These are phyloP conservation scores for Beris chalybata DNA, from an alignment of 2,888 invertebrate genomes.

Conservation along the genomic window DNA sequence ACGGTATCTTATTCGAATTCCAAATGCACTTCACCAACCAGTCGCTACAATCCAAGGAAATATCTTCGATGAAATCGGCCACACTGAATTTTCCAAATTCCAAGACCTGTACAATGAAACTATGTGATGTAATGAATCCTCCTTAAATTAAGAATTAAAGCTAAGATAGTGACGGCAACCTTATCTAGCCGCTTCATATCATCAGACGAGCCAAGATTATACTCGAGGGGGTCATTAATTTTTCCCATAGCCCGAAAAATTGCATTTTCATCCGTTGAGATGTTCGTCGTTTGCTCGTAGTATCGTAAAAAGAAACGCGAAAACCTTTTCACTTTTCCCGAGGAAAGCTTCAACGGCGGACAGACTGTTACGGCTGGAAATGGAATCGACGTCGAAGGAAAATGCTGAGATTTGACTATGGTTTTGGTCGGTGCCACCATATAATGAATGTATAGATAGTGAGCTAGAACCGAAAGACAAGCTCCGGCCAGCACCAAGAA, in stretches of 20 bases:
- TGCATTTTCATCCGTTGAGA: constrained; percentile 7
- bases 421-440: constrained; percentile 24
- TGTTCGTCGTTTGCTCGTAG: constrained; percentile 15
- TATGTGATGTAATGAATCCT: constrained; percentile 2
- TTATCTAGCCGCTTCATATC: constrained; percentile 33
- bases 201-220: constrained; percentile 21
- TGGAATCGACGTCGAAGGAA: constrained; percentile 18
- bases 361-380: constrained; percentile 27
- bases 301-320: constrained; percentile 16
- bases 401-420: constrained; percentile 22
- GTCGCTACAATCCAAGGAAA: constrained; percentile 18
- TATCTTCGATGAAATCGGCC: constrained; percentile 6
- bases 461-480: constrained; percentile 14
- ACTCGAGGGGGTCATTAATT: constrained; percentile 24
- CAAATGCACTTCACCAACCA: constrained; percentile 19
- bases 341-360: constrained; percentile 19
- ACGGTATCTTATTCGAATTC: constrained; percentile 1
- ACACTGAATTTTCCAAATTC: constrained; percentile 4
- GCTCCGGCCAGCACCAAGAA: constrained; percentile 10
- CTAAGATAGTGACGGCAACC: constrained; percentile 15
- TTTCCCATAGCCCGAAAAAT: constrained; percentile 32
- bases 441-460: constrained; percentile 27
- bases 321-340: constrained; percentile 13
- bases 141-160: background rate
- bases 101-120: constrained; percentile 14